These are phyloP conservation scores for Tinamus guttatus DNA, from an alignment of 2,113 vertebrate genomes.

Conservation along the genomic window DNA sequence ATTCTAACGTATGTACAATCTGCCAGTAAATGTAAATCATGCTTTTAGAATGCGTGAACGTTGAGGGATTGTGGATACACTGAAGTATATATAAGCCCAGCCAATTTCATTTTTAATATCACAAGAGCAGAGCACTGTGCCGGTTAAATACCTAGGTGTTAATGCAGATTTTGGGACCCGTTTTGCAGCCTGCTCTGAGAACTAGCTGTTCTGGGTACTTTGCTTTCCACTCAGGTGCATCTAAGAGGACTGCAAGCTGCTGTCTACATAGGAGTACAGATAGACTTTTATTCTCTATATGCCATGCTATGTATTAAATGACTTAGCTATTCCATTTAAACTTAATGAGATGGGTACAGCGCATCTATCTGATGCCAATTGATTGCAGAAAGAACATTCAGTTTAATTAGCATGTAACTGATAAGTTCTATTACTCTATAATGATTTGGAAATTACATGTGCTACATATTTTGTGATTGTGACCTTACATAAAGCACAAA, in stretches of 20 bases:
- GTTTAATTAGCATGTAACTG: slow-evolving; percentile 75
- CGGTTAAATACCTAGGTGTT: background rate
- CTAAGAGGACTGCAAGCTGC: background rate
- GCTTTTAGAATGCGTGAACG: background rate
- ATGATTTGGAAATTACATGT: slow-evolving; percentile 72
- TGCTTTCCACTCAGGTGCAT: background rate
- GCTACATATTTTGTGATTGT: slow-evolving; percentile 55
- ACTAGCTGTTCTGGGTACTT: background rate
- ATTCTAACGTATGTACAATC: background rate
- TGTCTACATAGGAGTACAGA: background rate
- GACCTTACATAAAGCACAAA: slow-evolving; percentile 52
- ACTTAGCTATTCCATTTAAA: slow-evolving; percentile 8
- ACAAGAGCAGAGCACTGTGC: background rate
- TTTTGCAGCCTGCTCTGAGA: background rate
- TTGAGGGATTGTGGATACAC: background rate
- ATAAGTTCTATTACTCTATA: slow-evolving; percentile 73
- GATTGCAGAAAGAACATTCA: slow-evolving; percentile 66
- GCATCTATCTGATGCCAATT: slow-evolving; percentile 45
- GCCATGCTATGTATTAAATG: background rate
- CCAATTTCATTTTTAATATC: accelerated
- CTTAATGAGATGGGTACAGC: slow-evolving; percentile 43
- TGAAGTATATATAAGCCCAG: background rate
- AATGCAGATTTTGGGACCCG: background rate
- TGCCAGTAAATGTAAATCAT: background rate
- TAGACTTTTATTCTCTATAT: background rate